phyloP scores from a whole-genome alignment of 2,797 vertebrate genomes.

The Darevskia nairensis region DNA sequence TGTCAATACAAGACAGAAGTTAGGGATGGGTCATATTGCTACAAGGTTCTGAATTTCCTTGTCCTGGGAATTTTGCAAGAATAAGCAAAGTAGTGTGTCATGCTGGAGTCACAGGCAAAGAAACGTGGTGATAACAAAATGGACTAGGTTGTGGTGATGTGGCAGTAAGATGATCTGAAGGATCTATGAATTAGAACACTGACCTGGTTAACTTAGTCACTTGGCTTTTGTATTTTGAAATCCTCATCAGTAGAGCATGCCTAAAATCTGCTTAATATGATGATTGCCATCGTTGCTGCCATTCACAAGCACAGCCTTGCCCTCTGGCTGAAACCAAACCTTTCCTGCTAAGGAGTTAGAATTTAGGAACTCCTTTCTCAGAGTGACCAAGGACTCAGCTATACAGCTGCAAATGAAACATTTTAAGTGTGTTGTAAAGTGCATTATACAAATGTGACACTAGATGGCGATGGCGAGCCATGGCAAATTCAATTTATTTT shows the following conservation, averaged over 20 bases:
- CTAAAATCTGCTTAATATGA: not conserved
- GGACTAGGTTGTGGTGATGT: not conserved
- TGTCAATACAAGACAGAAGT: not conserved
- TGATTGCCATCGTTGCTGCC: not conserved
- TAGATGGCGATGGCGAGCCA: too few relatives aligned
- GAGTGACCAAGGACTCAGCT: not conserved
- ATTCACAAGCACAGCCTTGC: not conserved
- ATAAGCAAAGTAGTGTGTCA: not conserved
- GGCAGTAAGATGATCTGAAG: not conserved
- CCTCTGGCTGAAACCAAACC: not conserved
- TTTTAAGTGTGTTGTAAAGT: too few relatives aligned
- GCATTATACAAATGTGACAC: too few relatives aligned
- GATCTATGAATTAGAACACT: not conserved
- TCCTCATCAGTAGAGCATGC: not conserved
- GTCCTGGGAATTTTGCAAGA: not conserved
- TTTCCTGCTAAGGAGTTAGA: not conserved
- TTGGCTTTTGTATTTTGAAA: not conserved
- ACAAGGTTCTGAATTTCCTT: not conserved
- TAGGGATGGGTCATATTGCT: not conserved
- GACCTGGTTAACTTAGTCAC: not conserved
- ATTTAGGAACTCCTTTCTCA: not conserved
- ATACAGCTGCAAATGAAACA: too few relatives aligned
- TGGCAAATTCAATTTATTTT: too few relatives aligned
- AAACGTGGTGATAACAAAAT: not conserved
- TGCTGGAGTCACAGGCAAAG: not conserved